Base-by-base conservation (phyloP, 2,113 vertebrate species). In the Toxotes chatareus region DNA sequence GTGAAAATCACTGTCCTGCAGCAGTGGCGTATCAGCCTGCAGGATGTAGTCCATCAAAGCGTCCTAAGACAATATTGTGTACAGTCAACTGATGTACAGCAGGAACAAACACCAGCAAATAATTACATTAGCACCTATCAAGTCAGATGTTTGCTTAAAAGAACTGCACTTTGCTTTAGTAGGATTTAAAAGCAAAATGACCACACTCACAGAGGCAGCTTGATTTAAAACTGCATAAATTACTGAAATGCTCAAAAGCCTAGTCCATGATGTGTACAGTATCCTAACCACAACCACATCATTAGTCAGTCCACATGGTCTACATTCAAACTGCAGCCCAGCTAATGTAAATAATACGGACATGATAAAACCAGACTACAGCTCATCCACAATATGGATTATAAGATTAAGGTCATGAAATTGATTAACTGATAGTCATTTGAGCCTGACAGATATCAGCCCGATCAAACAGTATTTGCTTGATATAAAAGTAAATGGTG, bases 1-100 rank as follows among this genome's bases (percentile, higher is more conserved):
- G 19, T 93, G 86, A 56, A 97, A 93, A 32, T 85, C 80, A 5
- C 79, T 71, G 47, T 89, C 86, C 67, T 92, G 86, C 40, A 93
- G 80, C 34, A 90, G 64, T 0, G 83, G 66, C 3, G 62, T 16
- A 4, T 85, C 72, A 7, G 84, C 86, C 62, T 88, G 75, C 21
- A 94, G 80, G 53, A 96, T 77, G 67, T 89, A 88, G 38, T 85
- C 78, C 91, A 96, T 84, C 61, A 97, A 75, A 55, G 84, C 82
- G 0, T 85, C 87, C 95, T 96, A 76, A 21, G 14, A 84, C 23
- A 84, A 86, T 56, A 77, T 10, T n/a, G 11, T 2, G 12, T 6
- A 31, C 1, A 70, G 71, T 66, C 47, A 73, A 61, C 38, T 2
- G 27, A 69, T 42, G 66, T 12, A 16, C 11, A 77, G n/a, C 31